Evolutionary conservation across 2,113 vertebrate genomes (phyloP), one percentile per base, ranked within the genome.

Genomic region (Sebastes fasciatus): DNA sequence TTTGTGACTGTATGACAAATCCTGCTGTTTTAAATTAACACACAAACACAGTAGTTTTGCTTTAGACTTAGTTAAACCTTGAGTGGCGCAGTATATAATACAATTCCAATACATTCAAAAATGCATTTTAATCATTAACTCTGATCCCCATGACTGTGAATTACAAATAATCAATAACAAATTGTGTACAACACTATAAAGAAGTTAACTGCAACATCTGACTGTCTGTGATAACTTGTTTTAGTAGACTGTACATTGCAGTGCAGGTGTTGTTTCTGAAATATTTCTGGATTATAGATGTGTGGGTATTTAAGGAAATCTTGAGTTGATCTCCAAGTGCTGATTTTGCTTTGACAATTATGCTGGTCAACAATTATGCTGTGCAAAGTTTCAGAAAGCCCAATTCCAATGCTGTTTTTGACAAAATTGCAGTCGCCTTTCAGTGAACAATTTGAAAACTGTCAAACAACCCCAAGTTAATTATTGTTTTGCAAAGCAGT

Each of bases 401-500:
- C 2, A 60, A 52, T 10, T 46, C 12, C 13, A 60, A 57, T 21
- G 21, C 1, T 17, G 45, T 23, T 55, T 77, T 23, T 51, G 1
- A 10, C 23, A 6, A 51, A 73, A 52, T 45, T 40, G 21, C 8
- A 21, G 61, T 54, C 3, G 16, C 54, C 57, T 62, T 60, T 49
- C 19, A 60, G 1, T 57, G 8, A 72, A 23, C 4, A 51, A 49
- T 58, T 66, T 34, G 1, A 65, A 65, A 77, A 21, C 5, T 68
- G 40, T n/a, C 55, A 60, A 69, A 60, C 60, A 45, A 60, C 16
- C 13, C 3, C 11, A 46, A 48, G 62, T 4, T 40, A 68, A 67
- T 73, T 52, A 72, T 26, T 72, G 60, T 43, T 83, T 77, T 66
- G 26, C 26, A 52, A 51, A 45, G 21, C 34, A 46, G 1, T 14